Percentiles rank a stretch among this genome's conserved stretches.
These are phyloP conservation scores for Tautogolabrus adspersus DNA, from an alignment of 2,113 vertebrate genomes.

Conservation along the genomic window DNA sequence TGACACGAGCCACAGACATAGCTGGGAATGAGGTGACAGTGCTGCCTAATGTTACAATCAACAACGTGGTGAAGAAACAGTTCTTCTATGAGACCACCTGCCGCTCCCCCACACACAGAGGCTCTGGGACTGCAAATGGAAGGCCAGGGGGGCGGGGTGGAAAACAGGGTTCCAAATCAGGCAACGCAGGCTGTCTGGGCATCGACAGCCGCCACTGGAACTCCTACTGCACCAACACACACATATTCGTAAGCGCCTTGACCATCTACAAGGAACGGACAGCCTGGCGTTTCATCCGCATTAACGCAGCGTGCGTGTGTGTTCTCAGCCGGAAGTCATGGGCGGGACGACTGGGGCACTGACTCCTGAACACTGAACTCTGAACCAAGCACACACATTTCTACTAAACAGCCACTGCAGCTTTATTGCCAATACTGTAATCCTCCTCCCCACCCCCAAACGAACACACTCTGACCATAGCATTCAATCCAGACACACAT, in stretches of 20 bases:
- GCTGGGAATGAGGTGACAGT: constrained; percentile 94
- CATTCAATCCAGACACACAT: constrained; percentile 32
- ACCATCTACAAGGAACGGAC: constrained; percentile 91
- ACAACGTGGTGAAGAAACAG: constrained; percentile 94
- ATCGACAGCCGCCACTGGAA: constrained; percentile 98
- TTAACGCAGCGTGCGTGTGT: constrained; percentile 95
- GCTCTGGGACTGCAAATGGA: constrained; percentile 71
- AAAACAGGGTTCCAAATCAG: constrained; percentile 65
- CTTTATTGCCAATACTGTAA: constrained; percentile 83
- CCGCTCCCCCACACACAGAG: constrained; percentile 86
- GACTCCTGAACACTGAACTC: constrained; percentile 70
- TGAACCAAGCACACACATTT: constrained; percentile 67
- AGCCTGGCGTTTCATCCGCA: constrained; percentile 95
- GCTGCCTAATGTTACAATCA: constrained; percentile 92
- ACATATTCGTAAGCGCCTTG: constrained; percentile 95
- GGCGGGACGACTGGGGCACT: constrained; percentile 84
- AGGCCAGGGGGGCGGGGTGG: constrained; percentile 50
- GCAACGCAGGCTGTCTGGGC: constrained; percentile 90
- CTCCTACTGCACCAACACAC: constrained; percentile 97
- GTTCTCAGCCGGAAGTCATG: constrained; percentile 94
- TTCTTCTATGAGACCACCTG: constrained; percentile 98
- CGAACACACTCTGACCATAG: constrained; percentile 33
- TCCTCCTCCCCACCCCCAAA: constrained; percentile 51
- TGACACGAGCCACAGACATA: constrained; percentile 95
- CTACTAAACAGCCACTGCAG: constrained; percentile 74